Evolutionary conservation across 1,140 invertebrate genomes (phyloP).

Genomic region (Drosophila littoralis): DNA sequence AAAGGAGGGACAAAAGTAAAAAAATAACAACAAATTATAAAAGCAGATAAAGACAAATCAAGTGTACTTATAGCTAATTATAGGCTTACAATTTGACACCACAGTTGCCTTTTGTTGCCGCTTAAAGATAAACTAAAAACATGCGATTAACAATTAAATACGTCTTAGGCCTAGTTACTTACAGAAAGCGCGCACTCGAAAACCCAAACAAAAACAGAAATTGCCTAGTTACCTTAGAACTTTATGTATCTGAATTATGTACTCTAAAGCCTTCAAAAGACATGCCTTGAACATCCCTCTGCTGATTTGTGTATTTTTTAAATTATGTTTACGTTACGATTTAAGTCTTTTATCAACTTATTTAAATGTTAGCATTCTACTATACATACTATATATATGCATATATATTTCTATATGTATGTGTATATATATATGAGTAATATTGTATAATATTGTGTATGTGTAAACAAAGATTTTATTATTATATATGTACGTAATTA

Average conservation of each 20-base stretch:
- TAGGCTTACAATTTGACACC: slow-evolving; percentile 33
- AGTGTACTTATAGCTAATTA: slow-evolving; percentile 69
- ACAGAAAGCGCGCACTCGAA: slow-evolving; percentile 57
- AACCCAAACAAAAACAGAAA: slow-evolving; percentile 47
- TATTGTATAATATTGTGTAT: slow-evolving; percentile 75
- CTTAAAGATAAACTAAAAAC: slow-evolving; percentile 10
- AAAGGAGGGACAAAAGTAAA: slow-evolving; percentile 40
- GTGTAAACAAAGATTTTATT: slow-evolving; percentile 78
- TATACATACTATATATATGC: slow-evolving; percentile 27
- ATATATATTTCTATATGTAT: not conserved
- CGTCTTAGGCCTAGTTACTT: slow-evolving; percentile 73
- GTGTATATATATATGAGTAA: slow-evolving; percentile 36
- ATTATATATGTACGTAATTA: slow-evolving; percentile 51
- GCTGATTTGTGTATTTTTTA: slow-evolving; percentile 47
- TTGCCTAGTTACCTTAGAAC: slow-evolving; percentile 49
- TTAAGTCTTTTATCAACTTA: slow-evolving; percentile 70
- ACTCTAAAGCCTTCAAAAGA: slow-evolving; percentile 4
- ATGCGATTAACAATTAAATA: slow-evolving; percentile 33
- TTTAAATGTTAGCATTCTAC: slow-evolving; percentile 61
- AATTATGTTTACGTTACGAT: slow-evolving; percentile 58
- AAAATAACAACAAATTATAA: slow-evolving; percentile 22
- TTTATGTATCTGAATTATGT: slow-evolving; percentile 25
- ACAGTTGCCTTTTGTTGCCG: slow-evolving; percentile 50
- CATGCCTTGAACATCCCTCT: slow-evolving; percentile 16
- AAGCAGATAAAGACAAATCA: slow-evolving; percentile 58